Percentiles rank a stretch among this genome's conserved stretches.
Evolutionary conservation across 1,140 invertebrate genomes (phyloP).

Genomic region (Maconellicoccus hirsutus): DNA sequence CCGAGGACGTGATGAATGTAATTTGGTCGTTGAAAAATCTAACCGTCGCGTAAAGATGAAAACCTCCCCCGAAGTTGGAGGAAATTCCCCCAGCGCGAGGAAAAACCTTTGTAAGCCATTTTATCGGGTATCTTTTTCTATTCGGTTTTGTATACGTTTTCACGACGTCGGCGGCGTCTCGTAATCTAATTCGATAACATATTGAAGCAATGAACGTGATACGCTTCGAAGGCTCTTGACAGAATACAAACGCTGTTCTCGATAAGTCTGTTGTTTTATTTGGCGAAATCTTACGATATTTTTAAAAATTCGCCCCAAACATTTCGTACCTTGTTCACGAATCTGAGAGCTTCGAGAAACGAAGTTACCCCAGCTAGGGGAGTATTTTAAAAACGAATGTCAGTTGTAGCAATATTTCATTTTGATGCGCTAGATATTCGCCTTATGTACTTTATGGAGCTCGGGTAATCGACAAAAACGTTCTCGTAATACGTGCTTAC

Average conservation of each 20-base stretch:
- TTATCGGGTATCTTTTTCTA: not conserved
- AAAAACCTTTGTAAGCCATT: not conserved
- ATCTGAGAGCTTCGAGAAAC: too few relatives aligned
- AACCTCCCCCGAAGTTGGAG: not conserved
- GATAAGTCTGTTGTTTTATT: not conserved
- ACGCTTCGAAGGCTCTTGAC: not conserved
- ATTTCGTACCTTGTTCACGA: not conserved
- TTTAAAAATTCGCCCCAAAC: too few relatives aligned
- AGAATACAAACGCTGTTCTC: not conserved
- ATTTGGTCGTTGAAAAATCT: not conserved
- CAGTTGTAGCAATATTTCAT: not conserved
- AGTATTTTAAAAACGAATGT: slow-evolving; percentile 4
- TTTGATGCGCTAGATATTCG: not conserved
- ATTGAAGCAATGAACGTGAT: slow-evolving; percentile 3
- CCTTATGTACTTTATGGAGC: too few relatives aligned
- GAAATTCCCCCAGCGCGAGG: not conserved
- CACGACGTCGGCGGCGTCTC: not conserved
- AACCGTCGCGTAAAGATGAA: slow-evolving; percentile 1
- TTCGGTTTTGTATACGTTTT: not conserved
- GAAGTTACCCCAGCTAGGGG: not conserved
- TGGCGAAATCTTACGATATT: not conserved
- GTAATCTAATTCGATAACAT: not conserved
- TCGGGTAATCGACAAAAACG: not conserved
- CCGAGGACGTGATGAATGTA: not conserved
- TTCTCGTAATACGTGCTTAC: not conserved